Evolutionary conservation across 2,888 invertebrate species (phyloP), one percentile per base, ranked within the genome.

Genomic region (Pachydiplax longipennis): DNA sequence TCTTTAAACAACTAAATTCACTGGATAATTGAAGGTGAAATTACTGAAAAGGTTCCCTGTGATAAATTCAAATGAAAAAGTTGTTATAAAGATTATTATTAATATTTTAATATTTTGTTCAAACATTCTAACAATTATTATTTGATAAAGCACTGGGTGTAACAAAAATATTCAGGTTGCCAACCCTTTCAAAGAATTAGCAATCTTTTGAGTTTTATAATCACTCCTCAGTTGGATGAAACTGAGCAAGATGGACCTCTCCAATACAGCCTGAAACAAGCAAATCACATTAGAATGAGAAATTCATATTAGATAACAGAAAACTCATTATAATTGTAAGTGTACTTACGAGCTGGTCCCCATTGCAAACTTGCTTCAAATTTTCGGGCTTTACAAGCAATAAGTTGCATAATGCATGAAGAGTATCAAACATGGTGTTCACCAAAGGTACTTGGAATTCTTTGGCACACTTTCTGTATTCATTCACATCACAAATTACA

Each of bases 401-500:
- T 91, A 99, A 95, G 95, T 99, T 99, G 94, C 99, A 99, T 90
- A 99, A 96, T 4, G 99, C 98, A 94, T 99, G 99, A 81, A 99
- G 95, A 37, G 98, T 98, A 94, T 99, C 99, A 94, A 99, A 99
- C n/a, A 99, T 95, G 91, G 97, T 96, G 81, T 96, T 96, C 73
- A 99, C 97, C 90, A 98, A 94, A 3, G 97, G 95, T 13, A 98
- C 96, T 91, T 96, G 95, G 91, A 97, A 95, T 87, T 96, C 96
- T 93, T 97, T 97, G n/a, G 96, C 97, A 93, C 98, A 98, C 92
- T 97, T 97, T 35, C 99, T 95, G 94, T 99, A 99, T 94, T 99
- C 99, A 93, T 99, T 99, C 92, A 99, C 97, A 95, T 99, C 99
- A 94, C 99, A 99, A 92, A 99, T 98, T 2, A 98, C 98, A 93